Evolutionary conservation across 2,888 invertebrate species (phyloP), one percentile per base, ranked within the genome.

Genomic region (Andrena trimmerana): DNA sequence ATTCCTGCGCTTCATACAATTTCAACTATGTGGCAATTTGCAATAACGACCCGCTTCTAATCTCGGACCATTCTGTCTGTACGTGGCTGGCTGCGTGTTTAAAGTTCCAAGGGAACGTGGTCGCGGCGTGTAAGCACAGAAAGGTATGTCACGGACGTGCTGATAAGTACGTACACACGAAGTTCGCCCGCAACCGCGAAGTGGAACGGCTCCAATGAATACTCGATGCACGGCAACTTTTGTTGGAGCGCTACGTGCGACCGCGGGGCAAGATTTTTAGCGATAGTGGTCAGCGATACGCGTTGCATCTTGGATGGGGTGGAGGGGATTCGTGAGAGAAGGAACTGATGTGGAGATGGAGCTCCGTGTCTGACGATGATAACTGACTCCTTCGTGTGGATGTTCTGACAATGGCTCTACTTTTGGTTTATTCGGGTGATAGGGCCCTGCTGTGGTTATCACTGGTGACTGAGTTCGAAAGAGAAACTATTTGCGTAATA

Each of bases 11-110:
- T 74, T 79, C 52, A 31, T 79, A 85, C 74, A 81, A 85, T 86
- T 88, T 87, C 86, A 85, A 88, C 83, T 88, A 87, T 79, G 81
- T 82, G 78, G 83, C 82, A 84, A 83, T 78, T 86, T 67, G 85
- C 81, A 86, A 87, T 88, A 85, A 88, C 71, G 83, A 70, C 63
- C 57, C 80, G 81, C 78, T 84, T 82, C 84, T 87, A 87, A 87
- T 87, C 87, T 87, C 86, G 78, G 73, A 73, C 84, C 76, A 80
- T 87, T 87, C 70, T 71, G 73, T 59, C 79, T 65, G 75, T 81
- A 76, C 79, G 78, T 78, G 84, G 78, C 69, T 78, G 66, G 75
- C 76, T 71, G 81, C 75, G 74, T 74, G 81, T 81, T 80, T 74
- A 78, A 86, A 86, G 84, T 80, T 81, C 86, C 75, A 68, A 24